Percentiles rank a stretch among this genome's conserved stretches.
Conservation (phyloP, 2,113 vertebrate genomes). For the Chrysochloris asiatica region DNA sequence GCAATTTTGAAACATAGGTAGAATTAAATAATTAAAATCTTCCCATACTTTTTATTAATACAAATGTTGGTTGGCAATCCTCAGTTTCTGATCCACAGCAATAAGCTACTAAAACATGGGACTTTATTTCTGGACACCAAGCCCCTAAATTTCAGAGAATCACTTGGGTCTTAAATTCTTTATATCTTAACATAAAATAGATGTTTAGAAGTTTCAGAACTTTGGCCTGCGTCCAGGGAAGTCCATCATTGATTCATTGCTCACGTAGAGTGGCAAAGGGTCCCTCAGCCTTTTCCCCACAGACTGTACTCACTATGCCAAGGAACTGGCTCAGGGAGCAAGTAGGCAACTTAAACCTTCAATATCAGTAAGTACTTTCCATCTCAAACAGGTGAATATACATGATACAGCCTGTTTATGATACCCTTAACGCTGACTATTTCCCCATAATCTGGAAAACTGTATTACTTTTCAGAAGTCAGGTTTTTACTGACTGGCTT, state of each 20-base stretch:
- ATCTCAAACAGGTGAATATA: not conserved
- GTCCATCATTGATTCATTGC: not conserved
- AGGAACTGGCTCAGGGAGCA: not conserved
- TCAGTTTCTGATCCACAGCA: not conserved
- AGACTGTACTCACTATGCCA: not conserved
- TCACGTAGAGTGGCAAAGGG: not conserved
- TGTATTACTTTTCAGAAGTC: conserved; percentile 29
- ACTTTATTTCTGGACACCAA: conserved; percentile 26
- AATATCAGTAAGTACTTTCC: not conserved
- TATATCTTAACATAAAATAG: not conserved
- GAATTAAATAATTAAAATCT: not conserved
- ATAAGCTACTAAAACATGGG: not conserved
- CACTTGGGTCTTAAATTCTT: not conserved
- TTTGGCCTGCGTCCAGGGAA: not conserved
- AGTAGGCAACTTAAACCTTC: not conserved
- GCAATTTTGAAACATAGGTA: not conserved
- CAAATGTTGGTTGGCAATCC: not conserved
- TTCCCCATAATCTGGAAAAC: not conserved
- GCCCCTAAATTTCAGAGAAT: not conserved
- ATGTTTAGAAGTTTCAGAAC: not conserved
- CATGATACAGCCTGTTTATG: not conserved
- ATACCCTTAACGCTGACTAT: not conserved
- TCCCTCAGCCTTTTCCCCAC: not conserved
- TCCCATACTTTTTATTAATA: not conserved
- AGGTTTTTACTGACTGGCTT: not conserved